Conservation (phyloP, 2,888 invertebrate species). For the Harpalus rubripes region DNA sequence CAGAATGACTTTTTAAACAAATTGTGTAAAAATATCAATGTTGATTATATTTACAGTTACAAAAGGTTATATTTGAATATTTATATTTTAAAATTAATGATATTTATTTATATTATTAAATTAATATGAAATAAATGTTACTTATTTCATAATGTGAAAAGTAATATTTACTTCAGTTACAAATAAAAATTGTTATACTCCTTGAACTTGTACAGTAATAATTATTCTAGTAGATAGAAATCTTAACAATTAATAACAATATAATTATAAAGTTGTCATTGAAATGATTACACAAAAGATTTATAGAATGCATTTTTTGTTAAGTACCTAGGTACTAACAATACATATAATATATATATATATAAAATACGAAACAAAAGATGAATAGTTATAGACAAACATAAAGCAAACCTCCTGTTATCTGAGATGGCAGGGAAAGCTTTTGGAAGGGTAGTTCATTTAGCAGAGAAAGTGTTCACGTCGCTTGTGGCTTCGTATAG, state of each 20-base stretch:
- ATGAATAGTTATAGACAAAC: slow-evolving; percentile 11
- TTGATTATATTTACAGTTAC: too few relatives aligned
- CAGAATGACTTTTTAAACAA: too few relatives aligned
- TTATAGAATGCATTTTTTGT: slow-evolving; percentile 25
- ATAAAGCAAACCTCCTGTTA: not conserved
- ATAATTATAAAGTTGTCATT: slow-evolving; percentile 1
- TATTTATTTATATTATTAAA: too few relatives aligned
- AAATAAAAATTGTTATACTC: not conserved
- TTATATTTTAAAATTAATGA: too few relatives aligned
- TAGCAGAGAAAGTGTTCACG: slow-evolving; percentile 9
- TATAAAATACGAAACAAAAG: slow-evolving; percentile 38
- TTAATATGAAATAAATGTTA: too few relatives aligned
- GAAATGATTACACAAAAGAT: slow-evolving; percentile 12
- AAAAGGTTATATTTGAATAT: too few relatives aligned
- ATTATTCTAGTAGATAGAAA: not conserved
- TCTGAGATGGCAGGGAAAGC: not conserved
- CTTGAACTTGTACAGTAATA: not conserved
- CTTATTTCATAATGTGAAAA: not conserved
- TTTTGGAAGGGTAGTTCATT: not conserved
- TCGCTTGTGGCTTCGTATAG: not conserved
- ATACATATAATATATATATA: not conserved
- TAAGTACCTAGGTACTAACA: not conserved
- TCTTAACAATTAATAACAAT: not conserved
- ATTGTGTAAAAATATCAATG: too few relatives aligned
- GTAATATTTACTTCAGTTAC: not conserved